Evolutionary conservation across 1,140 invertebrate genomes (phyloP), one percentile per base, ranked within the genome.

Genomic region (Atta colombica): DNA sequence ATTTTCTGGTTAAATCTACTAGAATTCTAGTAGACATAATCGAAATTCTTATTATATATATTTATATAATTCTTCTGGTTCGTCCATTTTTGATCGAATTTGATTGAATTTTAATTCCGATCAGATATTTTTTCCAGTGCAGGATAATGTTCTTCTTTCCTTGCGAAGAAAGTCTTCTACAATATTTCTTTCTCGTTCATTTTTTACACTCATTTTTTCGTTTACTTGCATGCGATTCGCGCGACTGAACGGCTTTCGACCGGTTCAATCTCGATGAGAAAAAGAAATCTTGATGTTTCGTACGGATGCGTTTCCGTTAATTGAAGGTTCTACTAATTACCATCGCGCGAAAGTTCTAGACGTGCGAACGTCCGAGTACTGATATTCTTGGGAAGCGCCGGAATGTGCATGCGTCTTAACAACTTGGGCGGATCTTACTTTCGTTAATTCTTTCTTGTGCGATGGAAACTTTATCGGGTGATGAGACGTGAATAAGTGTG

Each of bases 291-390:
- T 12, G 31, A 6, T 28, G 35, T 58, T 18, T 66, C 7, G 28
- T n/a, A 21, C 31, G 39, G n/a, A 14, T 10, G 68, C 55, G 68
- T 45, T 61, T 61, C 39, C 25, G 18, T 74, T 75, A 84, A 84
- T 75, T 51, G 45, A 84, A 63, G 39, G 74, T n/a, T 14, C 6
- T 21, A 39, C 35, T 84, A 84, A 74, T 63, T 84, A 14, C 25
- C 7, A 16, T 5, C 45, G n/a, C 28, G 63, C 31, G 63, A 80
- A 68, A 80, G 49, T 80, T 68, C 0, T 2, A 18, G 18, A 72
- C 21, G 66, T 68, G 65, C 49, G 25, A 63, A 61, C 16, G 10
- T 82, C 18, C 28, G 28, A 78, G 2, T 78, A 7, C n/a, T 45
- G 25, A 45, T 25, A n/a, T 74, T 49, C 25, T 10, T 61, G 53